phyloP scores from a whole-genome alignment of 2,113 vertebrate genomes.

The Aptenodytes patagonicus region DNA sequence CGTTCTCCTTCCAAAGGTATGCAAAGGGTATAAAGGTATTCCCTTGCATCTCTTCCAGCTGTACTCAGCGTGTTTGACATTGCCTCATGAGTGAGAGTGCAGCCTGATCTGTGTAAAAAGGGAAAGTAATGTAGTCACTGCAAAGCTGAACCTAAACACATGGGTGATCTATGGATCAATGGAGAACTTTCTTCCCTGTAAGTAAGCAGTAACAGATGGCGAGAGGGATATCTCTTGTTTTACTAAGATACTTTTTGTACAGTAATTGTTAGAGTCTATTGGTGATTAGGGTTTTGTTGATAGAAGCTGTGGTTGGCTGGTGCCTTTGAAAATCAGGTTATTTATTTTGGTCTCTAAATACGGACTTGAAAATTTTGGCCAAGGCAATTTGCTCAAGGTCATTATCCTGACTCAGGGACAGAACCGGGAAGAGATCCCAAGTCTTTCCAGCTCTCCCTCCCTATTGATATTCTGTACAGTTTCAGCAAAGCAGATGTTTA shows the following conservation, averaged over 20 bases:
- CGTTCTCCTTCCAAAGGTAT: not conserved
- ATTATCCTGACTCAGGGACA: not conserved
- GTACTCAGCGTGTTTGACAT: not conserved
- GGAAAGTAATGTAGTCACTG: not conserved
- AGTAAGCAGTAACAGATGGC: not conserved
- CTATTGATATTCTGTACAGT: not conserved
- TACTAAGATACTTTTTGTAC: not conserved
- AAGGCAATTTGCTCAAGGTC: slow-evolving; percentile 4
- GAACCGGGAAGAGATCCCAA: not conserved
- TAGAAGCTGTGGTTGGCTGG: not conserved
- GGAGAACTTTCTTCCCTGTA: not conserved
- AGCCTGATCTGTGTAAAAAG: not conserved
- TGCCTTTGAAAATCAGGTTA: slow-evolving; percentile 4
- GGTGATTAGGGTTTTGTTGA: not conserved
- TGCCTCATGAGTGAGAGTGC: not conserved
- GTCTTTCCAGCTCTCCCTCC: not conserved
- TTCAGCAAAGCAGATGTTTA: not conserved
- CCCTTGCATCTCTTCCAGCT: not conserved
- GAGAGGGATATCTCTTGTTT: not conserved
- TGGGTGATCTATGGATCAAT: not conserved
- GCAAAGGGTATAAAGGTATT: not conserved
- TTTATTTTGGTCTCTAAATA: slow-evolving; percentile 13
- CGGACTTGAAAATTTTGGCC: not conserved
- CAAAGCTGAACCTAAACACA: not conserved
- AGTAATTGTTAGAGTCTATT: not conserved